A percentile compares a stretch with the other conserved stretches of the same genome.
Evolutionary conservation across 2,797 vertebrate genomes (phyloP).

Genomic region (Acipenser oxyrinchus): DNA sequence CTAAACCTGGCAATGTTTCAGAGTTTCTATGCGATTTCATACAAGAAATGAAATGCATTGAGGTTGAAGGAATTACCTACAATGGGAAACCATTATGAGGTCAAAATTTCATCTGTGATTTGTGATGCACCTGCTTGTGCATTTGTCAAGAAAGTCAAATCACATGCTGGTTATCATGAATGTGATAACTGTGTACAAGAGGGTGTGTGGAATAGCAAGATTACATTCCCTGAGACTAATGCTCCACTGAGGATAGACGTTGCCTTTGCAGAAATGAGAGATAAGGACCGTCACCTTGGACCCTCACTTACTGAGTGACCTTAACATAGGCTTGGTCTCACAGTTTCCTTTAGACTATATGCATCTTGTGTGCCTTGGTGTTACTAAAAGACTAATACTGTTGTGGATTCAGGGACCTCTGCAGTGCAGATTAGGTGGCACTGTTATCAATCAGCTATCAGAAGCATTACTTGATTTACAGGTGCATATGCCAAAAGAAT

Average conservation of each 20-base stretch:
- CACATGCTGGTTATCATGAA: neutral
- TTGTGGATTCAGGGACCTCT: neutral
- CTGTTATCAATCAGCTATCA: too few relatives aligned
- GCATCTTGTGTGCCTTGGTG: neutral
- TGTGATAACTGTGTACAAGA: slow-evolving; percentile 1
- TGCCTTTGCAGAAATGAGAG: too few relatives aligned
- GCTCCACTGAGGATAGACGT: neutral
- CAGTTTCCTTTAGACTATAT: neutral
- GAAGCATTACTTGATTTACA: neutral
- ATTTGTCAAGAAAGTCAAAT: neutral
- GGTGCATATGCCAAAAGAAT: neutral
- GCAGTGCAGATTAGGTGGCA: neutral
- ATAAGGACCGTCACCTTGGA: neutral
- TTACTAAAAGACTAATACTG: neutral
- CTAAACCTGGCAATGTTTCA: neutral
- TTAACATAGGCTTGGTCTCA: neutral
- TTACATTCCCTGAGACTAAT: slow-evolving; percentile 2
- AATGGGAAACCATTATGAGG: neutral
- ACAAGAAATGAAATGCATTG: neutral
- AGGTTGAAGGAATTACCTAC: neutral
- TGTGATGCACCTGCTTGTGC: neutral
- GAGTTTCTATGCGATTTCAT: neutral
- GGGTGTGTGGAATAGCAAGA: neutral
- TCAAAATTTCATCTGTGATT: neutral
- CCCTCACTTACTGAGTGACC: neutral